Base-by-base conservation (phyloP, 2,888 invertebrate species). In the Cryptocephalus primarius region DNA sequence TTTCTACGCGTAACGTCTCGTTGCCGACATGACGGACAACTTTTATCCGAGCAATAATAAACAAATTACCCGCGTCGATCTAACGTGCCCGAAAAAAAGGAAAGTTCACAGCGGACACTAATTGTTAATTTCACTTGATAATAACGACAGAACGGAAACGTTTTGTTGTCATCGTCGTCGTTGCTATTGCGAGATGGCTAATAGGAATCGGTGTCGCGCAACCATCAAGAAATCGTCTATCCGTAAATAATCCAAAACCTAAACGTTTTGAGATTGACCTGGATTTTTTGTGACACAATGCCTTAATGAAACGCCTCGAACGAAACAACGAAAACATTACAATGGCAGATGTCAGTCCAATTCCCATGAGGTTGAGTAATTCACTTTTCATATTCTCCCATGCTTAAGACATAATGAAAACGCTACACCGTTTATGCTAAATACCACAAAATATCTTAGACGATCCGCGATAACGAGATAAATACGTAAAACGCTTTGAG, bases 281-380 rank as follows among this genome's bases (percentile, higher is more conserved):
- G 41, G 36, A 36, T 36, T 36, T 44, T 45, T 49, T 40, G 34
- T 22, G 22, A 22, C 32, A 50, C 50, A 50, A 50, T 50, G 39
- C 43, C 39, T 39, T 42, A 50, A 50, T 40, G 50, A 50, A 50
- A 50, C 40, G 44, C 45, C 45, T 47, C 47, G 50, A 46, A 40
- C 14, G 34, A 34, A 42, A 43, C 43, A 47, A 51, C 47, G 47
- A 45, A 43, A 47, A 48, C 39, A 40, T 14, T 32, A 56, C 58
- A 56, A 56, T 56, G 45, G 56, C 50, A 57, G 58, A 59, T 57
- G 59, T 53, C 55, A 56, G 57, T 54, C 51, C 47, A 36, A 46
- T 62, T 62, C 62, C 49, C 62, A 62, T 44, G 51, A 42, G 40
- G 51, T 61, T 62, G 56, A 50, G 58, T 57, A 58, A 58, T 55